Evolutionary conservation across 2,888 invertebrate species (phyloP).

Genomic region (Meteorus colon): DNA sequence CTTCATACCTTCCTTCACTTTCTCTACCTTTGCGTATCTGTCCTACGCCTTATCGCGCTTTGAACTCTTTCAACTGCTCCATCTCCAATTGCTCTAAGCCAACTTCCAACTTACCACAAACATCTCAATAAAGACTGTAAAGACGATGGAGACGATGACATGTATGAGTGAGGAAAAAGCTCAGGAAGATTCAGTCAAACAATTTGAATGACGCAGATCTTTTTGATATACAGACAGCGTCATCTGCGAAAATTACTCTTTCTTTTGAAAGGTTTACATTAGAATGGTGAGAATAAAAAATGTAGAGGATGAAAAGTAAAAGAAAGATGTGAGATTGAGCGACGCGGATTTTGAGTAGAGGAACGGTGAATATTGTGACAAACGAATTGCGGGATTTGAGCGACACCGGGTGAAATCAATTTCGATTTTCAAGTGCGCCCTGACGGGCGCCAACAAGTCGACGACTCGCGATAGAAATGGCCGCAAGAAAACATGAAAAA

Average conservation of each 20-base stretch:
- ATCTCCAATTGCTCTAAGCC: neutral
- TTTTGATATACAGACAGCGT: neutral
- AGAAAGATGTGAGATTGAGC: neutral
- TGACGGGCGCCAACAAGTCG: constrained; percentile 42
- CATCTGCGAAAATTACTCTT: neutral
- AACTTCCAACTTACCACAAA: constrained; percentile 7
- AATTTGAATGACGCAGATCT: neutral
- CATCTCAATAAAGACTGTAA: constrained; percentile 42
- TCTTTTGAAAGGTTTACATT: neutral
- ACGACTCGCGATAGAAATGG: constrained; percentile 50
- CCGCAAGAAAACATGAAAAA: constrained; percentile 45
- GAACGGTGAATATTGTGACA: neutral
- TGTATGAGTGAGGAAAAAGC: neutral
- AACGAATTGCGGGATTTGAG: neutral
- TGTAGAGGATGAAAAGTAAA: neutral
- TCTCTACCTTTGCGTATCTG: constrained; percentile 24
- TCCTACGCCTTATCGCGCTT: neutral
- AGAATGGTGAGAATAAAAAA: neutral
- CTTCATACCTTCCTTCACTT: constrained; percentile 28
- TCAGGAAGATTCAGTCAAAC: neutral
- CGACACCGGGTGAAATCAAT: constrained; percentile 46
- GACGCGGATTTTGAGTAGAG: neutral
- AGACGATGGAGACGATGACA: neutral
- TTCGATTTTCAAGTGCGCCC: constrained; percentile 43
- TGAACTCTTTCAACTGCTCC: constrained; percentile 33